Percentiles rank a stretch among this genome's conserved stretches.
phyloP scores from a whole-genome alignment of 2,113 vertebrate species.

The Forbesichthys agassizii region DNA sequence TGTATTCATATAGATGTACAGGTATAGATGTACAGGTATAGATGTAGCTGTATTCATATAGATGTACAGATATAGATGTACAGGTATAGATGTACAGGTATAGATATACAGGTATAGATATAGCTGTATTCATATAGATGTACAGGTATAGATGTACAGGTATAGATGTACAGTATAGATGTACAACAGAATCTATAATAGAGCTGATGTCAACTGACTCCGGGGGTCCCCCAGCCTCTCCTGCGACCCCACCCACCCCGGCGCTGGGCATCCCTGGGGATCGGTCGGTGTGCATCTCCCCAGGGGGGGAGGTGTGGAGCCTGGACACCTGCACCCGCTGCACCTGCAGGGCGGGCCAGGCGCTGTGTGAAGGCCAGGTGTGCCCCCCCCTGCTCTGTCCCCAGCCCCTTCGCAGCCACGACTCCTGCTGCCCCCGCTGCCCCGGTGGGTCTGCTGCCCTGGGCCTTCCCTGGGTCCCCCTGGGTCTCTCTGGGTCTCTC shows the following conservation, averaged over 20 bases:
- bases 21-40: too few relatives aligned
- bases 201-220: not conserved
- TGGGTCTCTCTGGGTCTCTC: too few relatives aligned
- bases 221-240: slow-evolving; percentile 75
- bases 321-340: slow-evolving; percentile 90
- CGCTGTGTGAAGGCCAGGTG: slow-evolving; percentile 89
- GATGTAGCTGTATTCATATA: not conserved
- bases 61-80: not conserved
- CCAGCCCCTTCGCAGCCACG: slow-evolving; percentile 84
- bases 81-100: not conserved
- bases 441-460: slow-evolving; percentile 70
- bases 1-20: not conserved
- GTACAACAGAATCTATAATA: too few relatives aligned
- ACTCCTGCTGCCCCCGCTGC: slow-evolving; percentile 89
- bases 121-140: not conserved
- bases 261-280: slow-evolving; percentile 81
- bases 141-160: too few relatives aligned
- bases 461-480: too few relatives aligned
- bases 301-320: slow-evolving; percentile 88
- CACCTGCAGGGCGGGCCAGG: slow-evolving; percentile 86
- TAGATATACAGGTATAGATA: not conserved
- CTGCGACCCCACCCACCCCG: slow-evolving; percentile 81
- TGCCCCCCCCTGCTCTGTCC: slow-evolving; percentile 89
- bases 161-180: too few relatives aligned
- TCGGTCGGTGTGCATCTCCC: slow-evolving; percentile 84